Percentiles rank a stretch among this genome's conserved stretches.
Evolutionary conservation across 1,140 invertebrate species (phyloP).

Genomic region (Cydia strobilella): DNA sequence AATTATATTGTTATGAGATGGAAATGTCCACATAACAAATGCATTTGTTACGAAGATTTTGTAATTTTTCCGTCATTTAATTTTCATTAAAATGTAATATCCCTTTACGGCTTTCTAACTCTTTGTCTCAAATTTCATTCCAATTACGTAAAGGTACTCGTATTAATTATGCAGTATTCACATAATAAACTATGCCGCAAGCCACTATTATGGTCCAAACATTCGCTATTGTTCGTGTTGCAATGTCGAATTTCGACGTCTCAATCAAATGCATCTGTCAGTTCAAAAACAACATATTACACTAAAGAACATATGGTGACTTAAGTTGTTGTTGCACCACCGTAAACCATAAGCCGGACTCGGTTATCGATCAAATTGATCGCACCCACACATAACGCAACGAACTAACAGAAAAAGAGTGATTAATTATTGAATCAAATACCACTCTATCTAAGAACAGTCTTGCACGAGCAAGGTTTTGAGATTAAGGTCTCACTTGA

Average conservation of each 20-base stretch:
- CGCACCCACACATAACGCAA: constrained; percentile 23
- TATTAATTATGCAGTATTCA: background rate
- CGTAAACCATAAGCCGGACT: background rate
- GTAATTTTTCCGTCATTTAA: constrained; percentile 15
- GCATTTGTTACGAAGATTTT: background rate
- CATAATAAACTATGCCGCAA: constrained; percentile 4
- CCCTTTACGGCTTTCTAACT: background rate
- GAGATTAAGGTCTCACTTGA: constrained; percentile 6
- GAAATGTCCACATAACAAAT: no score
- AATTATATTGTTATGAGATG: no score
- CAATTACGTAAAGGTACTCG: background rate
- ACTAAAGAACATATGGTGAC: constrained; percentile 1
- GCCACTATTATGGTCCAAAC: constrained; percentile 18
- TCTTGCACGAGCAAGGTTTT: constrained; percentile 13
- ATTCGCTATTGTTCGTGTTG: constrained; percentile 25
- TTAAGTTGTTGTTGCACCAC: background rate
- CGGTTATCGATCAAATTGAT: constrained; percentile 28
- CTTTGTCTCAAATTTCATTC: background rate
- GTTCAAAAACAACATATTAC: background rate
- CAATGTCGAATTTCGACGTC: constrained; percentile 11
- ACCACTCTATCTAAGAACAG: background rate
- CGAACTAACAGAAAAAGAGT: constrained; percentile 20
- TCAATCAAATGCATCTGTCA: constrained; percentile 17
- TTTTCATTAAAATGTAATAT: background rate
- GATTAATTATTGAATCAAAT: constrained; percentile 23